These are phyloP conservation scores for Odobenus rosmarus DNA, from an alignment of 2,113 vertebrate species.

Conservation along the genomic window DNA sequence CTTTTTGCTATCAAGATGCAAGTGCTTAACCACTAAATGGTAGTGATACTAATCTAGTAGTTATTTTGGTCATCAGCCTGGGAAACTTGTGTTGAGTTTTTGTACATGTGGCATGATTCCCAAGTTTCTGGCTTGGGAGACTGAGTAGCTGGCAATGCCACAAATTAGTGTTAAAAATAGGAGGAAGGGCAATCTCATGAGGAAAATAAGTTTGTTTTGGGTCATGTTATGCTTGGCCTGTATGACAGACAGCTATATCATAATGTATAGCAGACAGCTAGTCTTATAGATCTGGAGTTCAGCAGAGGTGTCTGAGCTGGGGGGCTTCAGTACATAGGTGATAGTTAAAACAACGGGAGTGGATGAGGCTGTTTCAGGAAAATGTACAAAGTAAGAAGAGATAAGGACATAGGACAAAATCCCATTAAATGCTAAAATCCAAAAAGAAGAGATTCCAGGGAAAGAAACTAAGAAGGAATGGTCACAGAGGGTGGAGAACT, in stretches of 20 bases:
- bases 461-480: conserved; percentile 15
- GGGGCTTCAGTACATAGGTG: background rate
- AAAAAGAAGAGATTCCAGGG: conserved; percentile 26
- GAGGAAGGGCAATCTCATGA: background rate
- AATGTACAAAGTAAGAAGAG: background rate
- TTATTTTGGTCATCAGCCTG: conserved; percentile 38
- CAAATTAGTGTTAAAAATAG: conserved; percentile 18
- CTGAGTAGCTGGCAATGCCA: background rate
- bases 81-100: conserved; percentile 54
- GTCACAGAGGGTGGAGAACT: background rate
- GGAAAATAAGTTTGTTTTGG: conserved; percentile 31
- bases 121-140: conserved; percentile 18
- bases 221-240: background rate
- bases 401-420: background rate
- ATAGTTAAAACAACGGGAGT: background rate
- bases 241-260: background rate
- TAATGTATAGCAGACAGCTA: background rate
- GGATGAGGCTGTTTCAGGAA: background rate
- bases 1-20: background rate
- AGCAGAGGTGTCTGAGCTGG: background rate
- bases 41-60: background rate
- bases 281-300: background rate
- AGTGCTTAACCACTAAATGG: background rate
- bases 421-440: background rate
- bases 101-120: background rate